Evolutionary conservation across 2,888 invertebrate genomes (phyloP).

Genomic region (Digitonthophagus gazella): DNA sequence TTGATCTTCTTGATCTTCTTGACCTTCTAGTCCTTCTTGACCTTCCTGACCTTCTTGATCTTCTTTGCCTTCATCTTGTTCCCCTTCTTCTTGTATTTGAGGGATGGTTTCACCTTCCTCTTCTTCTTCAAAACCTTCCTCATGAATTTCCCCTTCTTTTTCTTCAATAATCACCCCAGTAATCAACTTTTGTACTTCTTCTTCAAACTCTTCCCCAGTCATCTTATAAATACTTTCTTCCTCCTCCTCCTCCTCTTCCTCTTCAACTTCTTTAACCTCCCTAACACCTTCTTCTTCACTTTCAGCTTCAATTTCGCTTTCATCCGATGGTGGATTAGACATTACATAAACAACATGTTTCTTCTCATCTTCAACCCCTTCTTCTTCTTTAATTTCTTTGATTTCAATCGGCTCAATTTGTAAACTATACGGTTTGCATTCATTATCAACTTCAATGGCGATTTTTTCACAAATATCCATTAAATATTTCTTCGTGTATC

Average conservation of each 20-base stretch:
- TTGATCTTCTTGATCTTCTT: neutral
- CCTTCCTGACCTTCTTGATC: constrained; percentile 22
- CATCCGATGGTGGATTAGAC: constrained; percentile 19
- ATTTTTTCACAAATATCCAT: constrained; percentile 29
- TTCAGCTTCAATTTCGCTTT: neutral
- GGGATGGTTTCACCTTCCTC: constrained; percentile 4
- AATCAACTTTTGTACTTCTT: too few species aligned
- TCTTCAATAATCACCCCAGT: too few species aligned
- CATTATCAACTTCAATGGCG: constrained; percentile 28
- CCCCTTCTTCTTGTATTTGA: constrained; percentile 17
- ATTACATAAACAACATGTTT: constrained; percentile 23
- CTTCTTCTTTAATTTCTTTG: neutral
- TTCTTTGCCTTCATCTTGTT: constrained; percentile 17
- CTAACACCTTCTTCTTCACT: constrained; percentile 14
- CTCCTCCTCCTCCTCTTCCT: constrained; percentile 5
- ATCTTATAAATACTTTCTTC: constrained; percentile 9
- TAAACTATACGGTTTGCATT: constrained; percentile 29
- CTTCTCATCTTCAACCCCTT: constrained; percentile 19
- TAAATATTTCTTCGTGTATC: constrained; percentile 28
- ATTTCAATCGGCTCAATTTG: neutral
- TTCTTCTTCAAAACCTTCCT: constrained; percentile 18
- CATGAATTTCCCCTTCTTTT: too few species aligned
- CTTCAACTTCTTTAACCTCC: neutral
- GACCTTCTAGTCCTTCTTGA: constrained; percentile 7
- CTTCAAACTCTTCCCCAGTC: too few species aligned